phyloP scores from a whole-genome alignment of 2,888 invertebrate species.

The Noctua fimbriata region DNA sequence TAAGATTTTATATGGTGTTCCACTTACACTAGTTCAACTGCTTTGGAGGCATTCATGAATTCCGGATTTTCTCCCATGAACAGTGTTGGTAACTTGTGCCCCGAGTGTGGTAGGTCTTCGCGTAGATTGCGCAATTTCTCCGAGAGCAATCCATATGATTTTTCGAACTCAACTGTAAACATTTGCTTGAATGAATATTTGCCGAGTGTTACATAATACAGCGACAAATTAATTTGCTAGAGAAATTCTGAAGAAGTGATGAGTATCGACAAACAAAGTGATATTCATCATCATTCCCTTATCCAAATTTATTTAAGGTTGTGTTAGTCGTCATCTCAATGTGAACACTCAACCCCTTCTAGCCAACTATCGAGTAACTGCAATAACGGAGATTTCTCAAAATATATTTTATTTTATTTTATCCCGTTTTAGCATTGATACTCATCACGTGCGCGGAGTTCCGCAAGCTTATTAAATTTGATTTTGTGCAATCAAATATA shows the following conservation, averaged over 20 bases:
- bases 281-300: background rate
- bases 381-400: background rate
- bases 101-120: background rate
- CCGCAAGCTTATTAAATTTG: background rate
- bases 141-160: constrained; percentile 6
- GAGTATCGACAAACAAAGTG: background rate
- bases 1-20: background rate
- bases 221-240: background rate
- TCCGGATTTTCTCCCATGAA: constrained; percentile 86
- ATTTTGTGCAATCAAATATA: background rate
- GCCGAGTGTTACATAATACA: background rate
- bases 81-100: constrained; percentile 79
- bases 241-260: background rate
- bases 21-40: constrained; percentile 85
- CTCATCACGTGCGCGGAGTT: background rate
- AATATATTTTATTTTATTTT: background rate
- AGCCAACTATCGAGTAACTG: background rate
- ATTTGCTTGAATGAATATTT: constrained; percentile 11
- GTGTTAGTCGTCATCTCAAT: background rate
- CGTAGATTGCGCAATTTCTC: constrained; percentile 3
- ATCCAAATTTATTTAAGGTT: background rate
- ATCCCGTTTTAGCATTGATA: background rate
- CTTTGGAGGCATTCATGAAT: constrained; percentile 90
- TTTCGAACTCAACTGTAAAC: constrained; percentile 50
- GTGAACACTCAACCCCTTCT: background rate